phyloP scores from a whole-genome alignment of 2,797 vertebrate species.

The Aulostomus chinensis region DNA sequence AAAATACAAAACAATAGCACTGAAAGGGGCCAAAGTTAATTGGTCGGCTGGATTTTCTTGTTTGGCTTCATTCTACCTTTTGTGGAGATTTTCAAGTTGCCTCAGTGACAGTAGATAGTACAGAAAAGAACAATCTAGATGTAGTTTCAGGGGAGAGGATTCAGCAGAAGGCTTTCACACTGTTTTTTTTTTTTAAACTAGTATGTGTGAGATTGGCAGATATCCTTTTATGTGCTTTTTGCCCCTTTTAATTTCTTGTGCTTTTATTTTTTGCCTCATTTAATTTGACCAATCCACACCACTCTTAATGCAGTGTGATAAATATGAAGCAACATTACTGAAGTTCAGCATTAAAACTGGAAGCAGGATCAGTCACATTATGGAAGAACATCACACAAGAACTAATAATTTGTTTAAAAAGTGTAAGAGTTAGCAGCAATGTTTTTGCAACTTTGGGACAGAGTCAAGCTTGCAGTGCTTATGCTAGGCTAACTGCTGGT shows the following conservation, averaged over 20 bases:
- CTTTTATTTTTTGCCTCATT: no score
- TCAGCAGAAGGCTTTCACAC: not conserved
- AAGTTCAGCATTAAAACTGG: not conserved
- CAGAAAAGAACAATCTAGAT: not conserved
- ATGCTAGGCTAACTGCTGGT: not conserved
- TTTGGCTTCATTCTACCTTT: slow-evolving; percentile 55
- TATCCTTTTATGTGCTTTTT: no score
- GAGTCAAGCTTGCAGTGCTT: not conserved
- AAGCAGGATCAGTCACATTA: no score
- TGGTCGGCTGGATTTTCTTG: slow-evolving; percentile 46
- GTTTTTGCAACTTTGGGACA: not conserved
- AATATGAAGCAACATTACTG: not conserved
- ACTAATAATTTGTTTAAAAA: no score
- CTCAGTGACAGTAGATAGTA: slow-evolving; percentile 9
- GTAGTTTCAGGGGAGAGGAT: slow-evolving; percentile 11
- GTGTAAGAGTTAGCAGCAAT: not conserved
- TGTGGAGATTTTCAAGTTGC: slow-evolving; percentile 11
- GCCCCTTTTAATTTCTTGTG: no score
- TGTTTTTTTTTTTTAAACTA: not conserved
- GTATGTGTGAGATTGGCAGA: no score
- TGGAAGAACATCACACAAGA: no score
- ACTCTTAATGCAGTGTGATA: not conserved
- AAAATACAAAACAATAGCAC: slow-evolving; percentile 42
- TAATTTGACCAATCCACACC: no score
- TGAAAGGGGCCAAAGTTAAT: slow-evolving; percentile 28